Base-by-base conservation (phyloP, 2,888 invertebrate genomes). In the Drosophila austrosaltans region DNA sequence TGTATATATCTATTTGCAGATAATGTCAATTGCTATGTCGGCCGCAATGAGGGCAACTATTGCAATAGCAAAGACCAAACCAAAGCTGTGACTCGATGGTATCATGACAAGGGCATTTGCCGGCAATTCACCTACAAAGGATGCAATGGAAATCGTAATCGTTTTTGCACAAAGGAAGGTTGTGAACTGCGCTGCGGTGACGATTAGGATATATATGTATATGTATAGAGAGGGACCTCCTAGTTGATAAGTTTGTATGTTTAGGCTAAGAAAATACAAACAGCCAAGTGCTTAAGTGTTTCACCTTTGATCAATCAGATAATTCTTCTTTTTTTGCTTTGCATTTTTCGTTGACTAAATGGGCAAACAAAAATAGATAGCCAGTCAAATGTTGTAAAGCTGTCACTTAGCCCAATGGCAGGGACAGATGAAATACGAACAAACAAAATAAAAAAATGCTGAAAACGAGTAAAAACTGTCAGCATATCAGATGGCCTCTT, bases 141-240 rank as follows among this genome's bases (percentile, higher is more conserved):
- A 40, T 97, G 97, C 91, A 94, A 94, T 30, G 95, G 96, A 59
- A 96, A 96, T 85, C 94, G 94, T 48, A 97, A 97, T 92, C 94
- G 95, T 69, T 97, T 95, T 93, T 93, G 94, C 72, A 94, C 95
- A 0, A 94, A 95, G 87, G 96, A 96, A 75, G 95, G 95, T 87
- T 97, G 96, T 90, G 94, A 96, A 91, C 92, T 96, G 71, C 94
- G 94, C 42, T 97, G 97, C 87, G 96, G 96, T n/a, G 74, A 77
- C 16, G 73, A 68, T 30, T 79, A 62, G 25, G 25, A 1, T 48
- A 1, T 58, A 73, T 72, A 53, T 68, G 70, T 60, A 10, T 36
- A 36, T 36, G 8, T 8, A 48, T 20, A 20, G 10, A 25, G n/a
- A 1, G 10, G 25, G 10, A 48, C 48, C 20, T 48, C 1, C 66